Percentiles rank a stretch among this genome's conserved stretches.
Conservation (phyloP, 1,140 invertebrate genomes). For the Metaphire vulgaris region DNA sequence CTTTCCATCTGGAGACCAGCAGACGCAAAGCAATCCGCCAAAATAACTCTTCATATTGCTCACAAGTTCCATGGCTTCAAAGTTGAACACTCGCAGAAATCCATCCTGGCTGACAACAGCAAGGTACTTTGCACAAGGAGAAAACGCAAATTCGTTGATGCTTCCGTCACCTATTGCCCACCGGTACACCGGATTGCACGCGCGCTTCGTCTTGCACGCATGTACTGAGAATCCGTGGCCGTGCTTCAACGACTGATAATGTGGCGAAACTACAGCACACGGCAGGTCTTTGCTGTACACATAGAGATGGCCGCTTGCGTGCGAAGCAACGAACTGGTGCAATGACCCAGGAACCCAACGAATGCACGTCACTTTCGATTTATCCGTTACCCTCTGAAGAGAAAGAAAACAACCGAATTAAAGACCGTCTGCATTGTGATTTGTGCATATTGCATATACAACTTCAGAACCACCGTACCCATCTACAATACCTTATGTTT, state of each 20-base stretch:
- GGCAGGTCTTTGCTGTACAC: constrained; percentile 92
- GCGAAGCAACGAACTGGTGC: constrained; percentile 86
- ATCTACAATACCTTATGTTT: too few relatives aligned
- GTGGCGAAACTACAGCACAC: constrained; percentile 71
- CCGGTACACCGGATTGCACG: constrained; percentile 82
- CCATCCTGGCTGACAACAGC: constrained; percentile 80
- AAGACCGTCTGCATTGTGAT: neutral
- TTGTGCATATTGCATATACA: neutral
- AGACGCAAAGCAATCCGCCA: constrained; percentile 87
- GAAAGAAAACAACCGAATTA: constrained; percentile 18
- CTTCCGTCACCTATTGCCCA: constrained; percentile 65
- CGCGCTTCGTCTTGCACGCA: constrained; percentile 92
- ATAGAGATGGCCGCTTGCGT: constrained; percentile 94
- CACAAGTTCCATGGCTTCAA: constrained; percentile 90
- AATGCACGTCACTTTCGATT: constrained; percentile 96
- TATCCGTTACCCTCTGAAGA: constrained; percentile 88
- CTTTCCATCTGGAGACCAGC: constrained; percentile 93
- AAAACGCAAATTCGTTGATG: constrained; percentile 96
- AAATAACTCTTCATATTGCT: constrained; percentile 81
- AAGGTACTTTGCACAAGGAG: constrained; percentile 82
- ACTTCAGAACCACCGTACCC: neutral
- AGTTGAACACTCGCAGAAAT: constrained; percentile 93
- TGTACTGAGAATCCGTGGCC: constrained; percentile 89
- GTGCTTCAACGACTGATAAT: constrained; percentile 90
- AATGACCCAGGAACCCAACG: constrained; percentile 90